Evolutionary conservation across 2,888 invertebrate species (phyloP).

Genomic region (Bunonema sp.): DNA sequence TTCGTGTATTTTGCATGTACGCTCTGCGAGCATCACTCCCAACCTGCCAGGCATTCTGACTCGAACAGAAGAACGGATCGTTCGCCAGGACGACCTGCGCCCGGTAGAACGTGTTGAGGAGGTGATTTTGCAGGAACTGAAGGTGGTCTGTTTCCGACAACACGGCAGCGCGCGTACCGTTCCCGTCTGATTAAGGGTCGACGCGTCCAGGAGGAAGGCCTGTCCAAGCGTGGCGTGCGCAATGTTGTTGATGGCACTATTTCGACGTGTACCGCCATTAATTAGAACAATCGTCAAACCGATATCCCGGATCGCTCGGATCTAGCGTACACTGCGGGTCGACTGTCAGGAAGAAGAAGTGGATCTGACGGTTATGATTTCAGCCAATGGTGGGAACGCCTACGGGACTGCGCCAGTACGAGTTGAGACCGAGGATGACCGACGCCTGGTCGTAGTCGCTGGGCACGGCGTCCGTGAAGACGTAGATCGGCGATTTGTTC

Average conservation of each 20-base stretch:
- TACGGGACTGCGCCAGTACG: conserved; percentile 20
- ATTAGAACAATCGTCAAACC: too few species aligned
- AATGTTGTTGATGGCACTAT: conserved; percentile 8
- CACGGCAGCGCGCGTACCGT: too few species aligned
- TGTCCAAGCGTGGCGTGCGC: conserved; percentile 8
- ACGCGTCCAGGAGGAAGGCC: conserved; percentile 12
- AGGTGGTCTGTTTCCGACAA: too few species aligned
- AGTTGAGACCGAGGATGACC: conserved; percentile 18
- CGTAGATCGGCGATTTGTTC: conserved; percentile 21
- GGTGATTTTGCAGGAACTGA: conserved; percentile 13
- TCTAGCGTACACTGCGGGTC: conserved; percentile 1
- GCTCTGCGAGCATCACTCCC: too few species aligned
- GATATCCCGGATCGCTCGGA: conserved; percentile 12
- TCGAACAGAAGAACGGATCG: conserved; percentile 12
- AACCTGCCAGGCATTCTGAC: conserved; percentile 11
- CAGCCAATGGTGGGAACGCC: background rate
- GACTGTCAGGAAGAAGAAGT: conserved; percentile 17
- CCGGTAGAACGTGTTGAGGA: conserved; percentile 15
- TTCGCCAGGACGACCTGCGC: conserved; percentile 18
- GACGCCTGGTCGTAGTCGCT: conserved; percentile 15
- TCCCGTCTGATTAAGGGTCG: too few species aligned
- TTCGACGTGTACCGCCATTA: too few species aligned
- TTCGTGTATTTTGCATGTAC: too few species aligned
- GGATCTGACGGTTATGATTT: conserved; percentile 10
- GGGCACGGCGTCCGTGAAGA: conserved; percentile 25